Base-by-base conservation (phyloP, 2,888 invertebrate species). In the Parnassius smintheus region DNA sequence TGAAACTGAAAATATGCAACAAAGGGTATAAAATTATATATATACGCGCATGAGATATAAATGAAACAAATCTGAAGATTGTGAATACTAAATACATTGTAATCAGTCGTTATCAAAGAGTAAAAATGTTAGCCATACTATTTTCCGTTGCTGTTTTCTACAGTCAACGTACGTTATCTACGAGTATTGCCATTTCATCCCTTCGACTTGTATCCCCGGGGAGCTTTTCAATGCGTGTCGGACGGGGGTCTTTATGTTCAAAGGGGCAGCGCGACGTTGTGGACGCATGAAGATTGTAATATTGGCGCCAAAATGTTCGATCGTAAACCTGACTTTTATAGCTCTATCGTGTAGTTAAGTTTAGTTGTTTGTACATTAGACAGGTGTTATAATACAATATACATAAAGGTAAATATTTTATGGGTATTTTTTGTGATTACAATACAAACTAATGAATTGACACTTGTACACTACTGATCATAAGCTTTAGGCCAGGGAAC, bases 261-360 rank as follows among this genome's bases (percentile, higher is more conserved):
- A 10, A 25, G 58, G 53, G 59, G 56, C 12, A 12, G 12, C 57
- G 48, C 9, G 8, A 8, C 49, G 55, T 54, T 13, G 53, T 25
- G 59, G 22, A 48, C 42, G 42, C 50, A 44, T 12, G 22, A 9
- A 56, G 18, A 61, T 44, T 56, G 54, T 48, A 60, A 59, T 59
- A 46, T 59, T 53, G 55, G 50, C 56, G 56, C 49, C 60, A 50
- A 25, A 25, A 44, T 56, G 54, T 18, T 51, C 56, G 44, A 22
- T 56, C 51, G 56, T 61, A 56, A 61, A 61, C 55, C 60, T 49
- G 35, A 18, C 18, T 49, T 61, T 60, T 61, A 61, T 42, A 55
- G n/a, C 55, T 53, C 22, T 13, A 13, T 13, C 22, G 44, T 58
- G 51, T 51, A 12, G 50, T 54, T 35, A n/a, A 42, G 9, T 7